Percentiles rank a stretch among this genome's conserved stretches.
Evolutionary conservation across 35 echinoderm and acorn worm genomes (phyloP).

Genomic region (Amphiura filiformis): DNA sequence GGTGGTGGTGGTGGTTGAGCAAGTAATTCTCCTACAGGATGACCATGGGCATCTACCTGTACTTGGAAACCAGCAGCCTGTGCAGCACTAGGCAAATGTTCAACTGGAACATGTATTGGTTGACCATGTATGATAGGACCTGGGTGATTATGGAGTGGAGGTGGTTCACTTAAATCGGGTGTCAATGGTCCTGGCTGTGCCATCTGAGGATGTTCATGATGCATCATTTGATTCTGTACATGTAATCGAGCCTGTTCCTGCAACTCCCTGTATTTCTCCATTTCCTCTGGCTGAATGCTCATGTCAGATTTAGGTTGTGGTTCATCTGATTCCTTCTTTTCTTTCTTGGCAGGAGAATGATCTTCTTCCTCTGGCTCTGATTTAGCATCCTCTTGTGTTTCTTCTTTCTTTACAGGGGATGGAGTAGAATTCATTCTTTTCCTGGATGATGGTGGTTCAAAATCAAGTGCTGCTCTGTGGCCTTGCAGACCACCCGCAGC

Average conservation of each 20-base stretch:
- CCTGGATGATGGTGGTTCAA: background rate
- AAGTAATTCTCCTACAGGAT: background rate
- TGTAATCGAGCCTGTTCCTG: constrained; percentile 80
- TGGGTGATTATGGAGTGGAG: background rate
- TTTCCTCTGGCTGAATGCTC: constrained; percentile 75
- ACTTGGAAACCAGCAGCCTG: background rate
- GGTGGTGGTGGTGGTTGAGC: background rate
- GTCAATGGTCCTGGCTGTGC: background rate
- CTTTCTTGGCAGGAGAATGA: background rate
- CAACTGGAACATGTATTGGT: background rate
- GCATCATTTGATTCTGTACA: constrained; percentile 88
- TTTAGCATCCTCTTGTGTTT: constrained; percentile 4
- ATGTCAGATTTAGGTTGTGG: background rate
- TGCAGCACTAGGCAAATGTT: background rate
- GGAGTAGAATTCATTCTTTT: background rate
- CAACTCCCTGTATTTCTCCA: constrained; percentile 81
- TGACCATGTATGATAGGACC: constrained; percentile 1
- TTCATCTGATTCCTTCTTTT: constrained; percentile 3
- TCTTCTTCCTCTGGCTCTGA: constrained; percentile 21
- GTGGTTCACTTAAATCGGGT: background rate
- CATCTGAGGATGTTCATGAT: constrained; percentile 14
- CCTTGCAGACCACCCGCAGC: background rate
- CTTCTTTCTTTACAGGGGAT: background rate
- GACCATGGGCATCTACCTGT: background rate
- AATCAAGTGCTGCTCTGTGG: background rate